Evolutionary conservation across 2,888 invertebrate genomes (phyloP).

Genomic region (Empis livida): DNA sequence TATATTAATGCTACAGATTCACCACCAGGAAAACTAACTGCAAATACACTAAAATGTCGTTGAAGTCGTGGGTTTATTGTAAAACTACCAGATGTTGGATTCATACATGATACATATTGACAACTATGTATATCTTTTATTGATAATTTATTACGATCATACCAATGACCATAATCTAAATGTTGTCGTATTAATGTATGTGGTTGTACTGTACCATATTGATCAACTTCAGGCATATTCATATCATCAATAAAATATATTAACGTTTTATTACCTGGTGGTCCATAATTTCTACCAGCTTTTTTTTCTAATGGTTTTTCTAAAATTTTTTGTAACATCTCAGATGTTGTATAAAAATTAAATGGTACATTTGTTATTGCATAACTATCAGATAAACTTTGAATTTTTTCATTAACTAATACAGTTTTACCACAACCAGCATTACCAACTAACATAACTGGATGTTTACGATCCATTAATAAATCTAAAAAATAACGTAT

Average conservation of each 20-base stretch:
- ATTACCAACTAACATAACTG: conserved; percentile 88
- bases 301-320: conserved; percentile 95
- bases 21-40: conserved; percentile 61
- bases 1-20: conserved; percentile 84
- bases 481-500: conserved; percentile 81
- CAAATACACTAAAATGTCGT: conserved; percentile 79
- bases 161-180: conserved; percentile 92
- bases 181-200: conserved; percentile 92
- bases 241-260: conserved; percentile 95
- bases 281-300: conserved; percentile 88
- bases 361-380: conserved; percentile 86
- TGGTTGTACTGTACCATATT: conserved; percentile 91
- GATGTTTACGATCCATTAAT: conserved; percentile 74
- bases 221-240: conserved; percentile 90
- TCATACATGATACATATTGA: conserved; percentile 96
- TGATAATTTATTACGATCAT: conserved; percentile 74
- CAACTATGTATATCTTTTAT: conserved; percentile 94
- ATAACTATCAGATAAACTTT: conserved; percentile 67
- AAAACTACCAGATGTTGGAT: conserved; percentile 94
- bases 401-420: conserved; percentile 56
- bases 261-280: conserved; percentile 85
- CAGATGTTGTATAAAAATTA: conserved; percentile 91
- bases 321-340: conserved; percentile 83
- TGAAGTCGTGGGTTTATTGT: conserved; percentile 91
- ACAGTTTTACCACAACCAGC: conserved; percentile 93